phyloP scores from a whole-genome alignment of 2,113 vertebrate species.

The Oceanites oceanicus region DNA sequence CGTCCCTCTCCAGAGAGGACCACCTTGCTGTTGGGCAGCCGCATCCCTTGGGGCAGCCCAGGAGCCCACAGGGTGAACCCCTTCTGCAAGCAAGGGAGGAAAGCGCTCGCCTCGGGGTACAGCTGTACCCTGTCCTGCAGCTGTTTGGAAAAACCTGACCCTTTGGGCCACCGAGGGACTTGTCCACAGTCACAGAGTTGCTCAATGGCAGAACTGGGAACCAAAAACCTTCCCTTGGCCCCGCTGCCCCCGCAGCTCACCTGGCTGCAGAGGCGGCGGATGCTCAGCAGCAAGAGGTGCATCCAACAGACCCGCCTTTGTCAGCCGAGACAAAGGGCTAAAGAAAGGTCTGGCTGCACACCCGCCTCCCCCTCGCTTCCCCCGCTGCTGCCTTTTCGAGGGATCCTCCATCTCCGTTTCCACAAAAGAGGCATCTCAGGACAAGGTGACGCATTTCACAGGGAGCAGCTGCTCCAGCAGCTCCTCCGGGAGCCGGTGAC shows the following conservation, averaged over 20 bases:
- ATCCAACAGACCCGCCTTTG: conserved; percentile 52
- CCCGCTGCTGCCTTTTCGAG: background rate
- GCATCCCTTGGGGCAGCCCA: background rate
- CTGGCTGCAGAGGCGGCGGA: background rate
- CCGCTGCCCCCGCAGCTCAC: background rate
- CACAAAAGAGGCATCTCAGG: background rate
- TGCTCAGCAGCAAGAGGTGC: background rate
- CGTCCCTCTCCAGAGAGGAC: background rate
- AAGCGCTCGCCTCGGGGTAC: background rate
- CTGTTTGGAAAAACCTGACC: background rate
- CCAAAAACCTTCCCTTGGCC: fast-evolving
- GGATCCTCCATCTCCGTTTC: background rate
- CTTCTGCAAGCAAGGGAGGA: background rate
- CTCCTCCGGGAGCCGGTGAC: background rate
- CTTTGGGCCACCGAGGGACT: fast-evolving
- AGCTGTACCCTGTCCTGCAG: background rate
- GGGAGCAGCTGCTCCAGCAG: background rate
- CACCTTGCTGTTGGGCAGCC: background rate
- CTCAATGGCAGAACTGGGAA: background rate
- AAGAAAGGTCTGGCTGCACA: conserved; percentile 37
- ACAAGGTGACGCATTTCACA: background rate
- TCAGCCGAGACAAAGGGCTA: conserved; percentile 56
- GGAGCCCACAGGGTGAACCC: background rate
- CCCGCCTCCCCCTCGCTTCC: background rate
- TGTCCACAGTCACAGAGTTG: background rate